These are phyloP conservation scores for Coelogynopora nodosa DNA, from an alignment of 2,888 invertebrate genomes.

Conservation along the genomic window DNA sequence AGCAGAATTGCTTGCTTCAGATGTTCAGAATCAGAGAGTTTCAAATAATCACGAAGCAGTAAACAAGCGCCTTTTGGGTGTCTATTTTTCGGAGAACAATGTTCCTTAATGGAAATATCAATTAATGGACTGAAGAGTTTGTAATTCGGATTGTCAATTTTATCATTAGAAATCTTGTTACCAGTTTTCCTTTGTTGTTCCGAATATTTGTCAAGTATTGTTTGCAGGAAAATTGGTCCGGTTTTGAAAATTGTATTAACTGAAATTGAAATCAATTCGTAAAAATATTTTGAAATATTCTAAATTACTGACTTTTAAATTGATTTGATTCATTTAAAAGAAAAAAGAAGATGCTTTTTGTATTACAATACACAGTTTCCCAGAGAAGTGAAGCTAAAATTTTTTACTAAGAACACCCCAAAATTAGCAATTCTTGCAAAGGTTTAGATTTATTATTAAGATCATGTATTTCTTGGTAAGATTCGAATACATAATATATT, in stretches of 20 bases:
- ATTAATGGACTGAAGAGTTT: not conserved
- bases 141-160: not conserved
- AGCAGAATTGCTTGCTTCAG: constrained; percentile 22
- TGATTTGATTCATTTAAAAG: too few relatives aligned
- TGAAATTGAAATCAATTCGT: too few relatives aligned
- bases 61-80: not conserved
- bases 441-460: too few relatives aligned
- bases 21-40: not conserved
- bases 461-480: too few relatives aligned
- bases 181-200: not conserved
- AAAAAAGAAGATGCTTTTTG: too few relatives aligned
- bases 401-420: too few relatives aligned
- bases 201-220: not conserved
- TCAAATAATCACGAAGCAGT: not conserved
- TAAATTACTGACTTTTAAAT: too few relatives aligned
- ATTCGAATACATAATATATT: too few relatives aligned
- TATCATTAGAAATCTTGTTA: not conserved
- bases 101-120: not conserved
- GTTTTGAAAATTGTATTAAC: not conserved
- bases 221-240: not conserved
- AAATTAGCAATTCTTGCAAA: too few relatives aligned
- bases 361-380: too few relatives aligned
- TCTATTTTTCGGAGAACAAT: not conserved
- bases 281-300: too few relatives aligned
- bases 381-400: too few relatives aligned